Conservation (phyloP, 2,797 vertebrate genomes). For the Eptatretus atami region DNA sequence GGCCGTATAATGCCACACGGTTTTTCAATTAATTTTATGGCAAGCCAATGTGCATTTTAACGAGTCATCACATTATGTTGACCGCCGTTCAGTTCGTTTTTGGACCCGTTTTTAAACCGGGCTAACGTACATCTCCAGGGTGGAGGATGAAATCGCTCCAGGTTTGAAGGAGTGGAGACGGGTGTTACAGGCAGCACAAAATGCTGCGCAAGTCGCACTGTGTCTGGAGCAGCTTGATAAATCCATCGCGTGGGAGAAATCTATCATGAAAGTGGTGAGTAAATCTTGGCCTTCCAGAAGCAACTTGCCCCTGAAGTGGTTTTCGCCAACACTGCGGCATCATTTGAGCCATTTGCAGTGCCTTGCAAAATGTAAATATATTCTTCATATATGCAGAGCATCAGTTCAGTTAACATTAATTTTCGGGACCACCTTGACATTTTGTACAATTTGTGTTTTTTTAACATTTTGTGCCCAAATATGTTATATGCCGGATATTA, state of each 20-base stretch:
- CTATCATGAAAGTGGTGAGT: constrained; percentile 99
- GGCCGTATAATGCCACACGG: constrained; percentile 13
- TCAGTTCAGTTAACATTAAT: no score
- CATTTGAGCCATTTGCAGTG: constrained; percentile 9
- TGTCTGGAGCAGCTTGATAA: constrained; percentile 96
- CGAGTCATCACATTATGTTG: constrained; percentile 14
- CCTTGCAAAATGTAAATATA: constrained; percentile 11
- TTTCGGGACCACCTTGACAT: no score
- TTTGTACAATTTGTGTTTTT: no score
- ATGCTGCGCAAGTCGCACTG: constrained; percentile 81
- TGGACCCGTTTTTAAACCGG: no score
- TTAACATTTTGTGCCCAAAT: constrained; percentile 8
- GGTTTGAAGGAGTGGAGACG: constrained; percentile 89
- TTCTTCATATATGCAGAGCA: constrained; percentile 12
- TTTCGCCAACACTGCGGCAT: no score
- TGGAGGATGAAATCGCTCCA: constrained; percentile 86
- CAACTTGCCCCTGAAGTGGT: no score
- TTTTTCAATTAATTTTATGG: neutral
- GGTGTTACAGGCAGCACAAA: constrained; percentile 56
- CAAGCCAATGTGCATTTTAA: constrained; percentile 2
- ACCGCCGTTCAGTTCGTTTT: constrained; percentile 14
- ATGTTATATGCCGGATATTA: no score
- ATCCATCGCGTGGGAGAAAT: constrained; percentile 96
- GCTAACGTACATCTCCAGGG: constrained; percentile 15
- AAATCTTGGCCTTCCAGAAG: neutral